Evolutionary conservation across 2,113 vertebrate genomes (phyloP).

Genomic region (Callionymus lyra): DNA sequence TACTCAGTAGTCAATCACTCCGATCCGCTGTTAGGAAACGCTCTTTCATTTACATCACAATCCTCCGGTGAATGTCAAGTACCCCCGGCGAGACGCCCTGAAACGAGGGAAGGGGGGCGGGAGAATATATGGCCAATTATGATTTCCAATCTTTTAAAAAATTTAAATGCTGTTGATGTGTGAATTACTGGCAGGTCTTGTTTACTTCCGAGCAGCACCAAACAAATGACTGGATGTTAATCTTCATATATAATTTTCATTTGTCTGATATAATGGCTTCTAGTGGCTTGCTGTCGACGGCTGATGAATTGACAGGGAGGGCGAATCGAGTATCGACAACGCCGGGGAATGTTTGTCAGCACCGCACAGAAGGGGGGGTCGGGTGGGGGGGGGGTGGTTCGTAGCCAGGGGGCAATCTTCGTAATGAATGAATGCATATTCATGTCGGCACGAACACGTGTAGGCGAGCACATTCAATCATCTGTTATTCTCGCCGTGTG

Average conservation of each 20-base stretch:
- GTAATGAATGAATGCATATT: constrained; percentile 58
- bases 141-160: constrained; percentile 77
- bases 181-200: constrained; percentile 61
- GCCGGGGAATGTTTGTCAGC: constrained; percentile 49
- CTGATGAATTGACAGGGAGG: constrained; percentile 66
- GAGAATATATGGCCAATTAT: constrained; percentile 87
- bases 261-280: constrained; percentile 65
- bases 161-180: constrained; percentile 72
- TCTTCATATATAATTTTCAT: constrained; percentile 70
- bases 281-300: constrained; percentile 61
- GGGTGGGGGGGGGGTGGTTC: too few relatives aligned
- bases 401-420: constrained; percentile 34
- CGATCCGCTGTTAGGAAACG: constrained; percentile 86
- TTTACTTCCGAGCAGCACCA: constrained; percentile 50
- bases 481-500: constrained; percentile 23
- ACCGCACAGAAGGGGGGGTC: constrained; percentile 22
- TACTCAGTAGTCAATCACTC: constrained; percentile 97
- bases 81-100: constrained; percentile 74
- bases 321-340: constrained; percentile 57
- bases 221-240: constrained; percentile 71
- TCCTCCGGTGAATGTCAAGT: constrained; percentile 93
- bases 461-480: constrained; percentile 34
- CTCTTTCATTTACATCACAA: constrained; percentile 99
- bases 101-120: constrained; percentile 72
- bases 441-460: constrained; percentile 28